A percentile compares a stretch with the other conserved stretches of the same genome.
phyloP scores from a whole-genome alignment of 2,797 vertebrate species.

The Echiichthys vipera region DNA sequence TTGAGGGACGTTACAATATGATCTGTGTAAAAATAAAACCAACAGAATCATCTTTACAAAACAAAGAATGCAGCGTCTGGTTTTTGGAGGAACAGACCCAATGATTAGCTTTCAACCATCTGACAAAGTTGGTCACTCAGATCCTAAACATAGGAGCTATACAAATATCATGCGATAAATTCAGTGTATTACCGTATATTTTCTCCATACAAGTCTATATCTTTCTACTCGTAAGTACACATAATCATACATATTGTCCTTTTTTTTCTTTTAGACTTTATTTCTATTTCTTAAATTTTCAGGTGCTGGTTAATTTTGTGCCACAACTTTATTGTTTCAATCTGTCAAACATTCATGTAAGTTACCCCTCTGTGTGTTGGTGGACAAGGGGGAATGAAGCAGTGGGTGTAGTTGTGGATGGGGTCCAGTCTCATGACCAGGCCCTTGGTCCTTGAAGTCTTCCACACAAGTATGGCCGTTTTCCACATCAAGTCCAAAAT shows the following conservation, averaged over 20 bases:
- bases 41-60: slow-evolving; percentile 72
- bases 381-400: slow-evolving; percentile 4
- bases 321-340: slow-evolving; percentile 63
- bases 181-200: slow-evolving; percentile 85
- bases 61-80: slow-evolving; percentile 62
- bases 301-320: slow-evolving; percentile 86
- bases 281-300: slow-evolving; percentile 73
- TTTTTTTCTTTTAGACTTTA: slow-evolving; percentile 69
- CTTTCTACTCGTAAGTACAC: slow-evolving; percentile 84
- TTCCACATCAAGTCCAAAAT: slow-evolving; percentile 46
- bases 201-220: slow-evolving; percentile 83
- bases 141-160: too few species aligned
- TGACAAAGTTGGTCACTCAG: slow-evolving; percentile 53
- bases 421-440: slow-evolving; percentile 29
- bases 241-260: slow-evolving; percentile 81
- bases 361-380: slow-evolving; percentile 72
- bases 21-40: slow-evolving; percentile 89
- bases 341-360: slow-evolving; percentile 84
- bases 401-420: slow-evolving; percentile 25
- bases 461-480: slow-evolving; percentile 30
- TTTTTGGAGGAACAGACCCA: slow-evolving; percentile 61
- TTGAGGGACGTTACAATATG: slow-evolving; percentile 89
- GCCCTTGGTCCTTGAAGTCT: slow-evolving; percentile 48
- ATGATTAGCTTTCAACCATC: slow-evolving; percentile 61
- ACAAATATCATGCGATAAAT: slow-evolving; percentile 81